phyloP scores from a whole-genome alignment of 1,140 invertebrate species.

The Scaptodrosophila lebanonensis region DNA sequence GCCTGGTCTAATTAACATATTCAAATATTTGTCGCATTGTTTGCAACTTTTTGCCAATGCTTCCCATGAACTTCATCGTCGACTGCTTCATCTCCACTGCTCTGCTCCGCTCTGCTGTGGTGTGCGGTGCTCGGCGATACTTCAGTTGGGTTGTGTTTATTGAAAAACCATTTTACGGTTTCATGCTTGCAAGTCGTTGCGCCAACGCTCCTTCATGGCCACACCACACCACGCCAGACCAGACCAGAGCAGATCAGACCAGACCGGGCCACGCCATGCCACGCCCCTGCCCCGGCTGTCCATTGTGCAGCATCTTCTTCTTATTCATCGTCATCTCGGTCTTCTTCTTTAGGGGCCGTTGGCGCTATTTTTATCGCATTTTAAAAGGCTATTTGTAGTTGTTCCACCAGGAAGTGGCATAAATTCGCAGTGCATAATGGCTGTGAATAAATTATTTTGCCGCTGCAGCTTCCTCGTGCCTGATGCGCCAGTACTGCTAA shows the following conservation, averaged over 20 bases:
- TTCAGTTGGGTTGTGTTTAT: constrained; percentile 38
- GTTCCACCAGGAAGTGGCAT: constrained; percentile 72
- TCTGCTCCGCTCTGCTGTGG: neutral
- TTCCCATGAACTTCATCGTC: constrained; percentile 21
- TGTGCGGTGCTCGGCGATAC: neutral
- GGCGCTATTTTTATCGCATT: constrained; percentile 74
- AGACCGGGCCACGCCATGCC: constrained; percentile 26
- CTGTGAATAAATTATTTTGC: constrained; percentile 71
- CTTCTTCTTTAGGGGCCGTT: constrained; percentile 50
- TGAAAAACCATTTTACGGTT: constrained; percentile 73
- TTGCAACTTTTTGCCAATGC: constrained; percentile 31
- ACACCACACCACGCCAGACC: too few relatives aligned
- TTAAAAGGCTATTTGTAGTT: constrained; percentile 75
- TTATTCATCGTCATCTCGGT: constrained; percentile 13
- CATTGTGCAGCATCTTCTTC: constrained; percentile 35
- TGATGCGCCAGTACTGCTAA: constrained; percentile 47
- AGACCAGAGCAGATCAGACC: too few relatives aligned
- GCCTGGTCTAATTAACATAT: constrained; percentile 71
- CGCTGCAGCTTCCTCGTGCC: constrained; percentile 49
- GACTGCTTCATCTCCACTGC: neutral
- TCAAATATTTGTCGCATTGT: constrained; percentile 75
- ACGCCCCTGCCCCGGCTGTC: constrained; percentile 45
- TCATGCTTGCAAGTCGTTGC: constrained; percentile 68
- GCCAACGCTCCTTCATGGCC: constrained; percentile 7
- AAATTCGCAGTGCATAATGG: constrained; percentile 73